Evolutionary conservation across 1,140 invertebrate species (phyloP), one percentile per base, ranked within the genome.

Genomic region (Chironomus tepperi): DNA sequence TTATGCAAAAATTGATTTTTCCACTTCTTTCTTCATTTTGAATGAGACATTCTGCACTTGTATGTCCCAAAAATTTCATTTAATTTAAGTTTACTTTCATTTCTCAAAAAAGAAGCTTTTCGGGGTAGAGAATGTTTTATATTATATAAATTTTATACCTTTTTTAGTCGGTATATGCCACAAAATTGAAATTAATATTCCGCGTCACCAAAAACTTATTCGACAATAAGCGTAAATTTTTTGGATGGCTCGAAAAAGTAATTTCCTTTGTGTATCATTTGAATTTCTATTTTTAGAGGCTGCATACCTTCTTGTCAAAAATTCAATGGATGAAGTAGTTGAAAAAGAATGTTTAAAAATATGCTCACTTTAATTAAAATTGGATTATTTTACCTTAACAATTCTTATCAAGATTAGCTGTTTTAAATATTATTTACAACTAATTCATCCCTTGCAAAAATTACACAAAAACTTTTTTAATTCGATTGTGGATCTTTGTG

Each of bases 1-100:
- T 57, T 57, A 57, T 57, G 47, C 47, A 57, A 57, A 57, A 57
- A 57, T 57, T 57, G 47, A 57, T 57, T 57, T 15, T 47, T 7
- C 15, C n/a, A 1, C n/a, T 57, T 57, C 12, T 57, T 12, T 57
- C n/a, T 57, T 57, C 12, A 57, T 12, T n/a, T 12, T n/a, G 3
- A 57, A n/a, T 15, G n/a, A 9, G 15, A 47, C 15, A n/a, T n/a
- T 57, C 15, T 57, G 3, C 12, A n/a, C n/a, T 5, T 57, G 3
- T 1, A n/a, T 57, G 47, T 57, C 47, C n/a, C 47, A 57, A 12
- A 57, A n/a, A 57, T n/a, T 12, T 57, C 10, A 57, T n/a, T 15
- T 57, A n/a, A n/a, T 57, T 57, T 57, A 12, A 57, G 24, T 34
- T 34, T 34, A 34, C 24, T 34, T 34, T 34, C 24, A 34, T 34